Evolutionary conservation across 2,113 vertebrate species (phyloP).

Genomic region (Oryzias melastigma): DNA sequence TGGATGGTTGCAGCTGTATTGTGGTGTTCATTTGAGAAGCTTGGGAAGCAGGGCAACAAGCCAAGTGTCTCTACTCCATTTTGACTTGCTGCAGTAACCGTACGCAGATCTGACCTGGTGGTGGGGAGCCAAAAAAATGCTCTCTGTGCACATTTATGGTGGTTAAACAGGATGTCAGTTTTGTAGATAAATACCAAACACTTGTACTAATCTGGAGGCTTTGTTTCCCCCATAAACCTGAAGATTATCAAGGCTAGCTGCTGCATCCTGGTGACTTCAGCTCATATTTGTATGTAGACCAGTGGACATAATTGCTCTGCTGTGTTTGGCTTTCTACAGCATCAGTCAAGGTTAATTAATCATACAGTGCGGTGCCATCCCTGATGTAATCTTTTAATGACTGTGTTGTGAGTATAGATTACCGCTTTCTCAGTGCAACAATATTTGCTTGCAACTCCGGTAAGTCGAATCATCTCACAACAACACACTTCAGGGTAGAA

Average conservation of each 20-base stretch:
- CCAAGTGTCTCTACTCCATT: conserved; percentile 25
- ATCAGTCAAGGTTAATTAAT: conserved; percentile 74
- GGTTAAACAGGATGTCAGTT: conserved; percentile 23
- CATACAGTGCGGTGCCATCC: conserved; percentile 56
- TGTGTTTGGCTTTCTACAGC: conserved; percentile 53
- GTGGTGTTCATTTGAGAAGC: conserved; percentile 40
- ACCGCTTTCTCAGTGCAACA: conserved; percentile 40
- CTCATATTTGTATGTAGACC: conserved; percentile 35
- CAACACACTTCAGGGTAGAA: conserved; percentile 27
- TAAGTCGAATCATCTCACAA: conserved; percentile 23
- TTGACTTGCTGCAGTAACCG: conserved; percentile 53
- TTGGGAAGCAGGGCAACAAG: conserved; percentile 34
- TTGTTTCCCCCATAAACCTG: conserved; percentile 33
- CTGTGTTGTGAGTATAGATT: conserved; percentile 45
- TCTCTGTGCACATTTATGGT: conserved; percentile 16
- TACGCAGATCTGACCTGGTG: conserved; percentile 52
- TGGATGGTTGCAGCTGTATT: conserved; percentile 41
- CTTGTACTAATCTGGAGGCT: conserved; percentile 22
- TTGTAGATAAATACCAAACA: conserved; percentile 16
- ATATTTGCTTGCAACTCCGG: conserved; percentile 30
- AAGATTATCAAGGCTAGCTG: conserved; percentile 20
- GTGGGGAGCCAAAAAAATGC: conserved; percentile 38
- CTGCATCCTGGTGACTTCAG: conserved; percentile 14
- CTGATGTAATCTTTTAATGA: conserved; percentile 69
- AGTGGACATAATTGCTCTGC: conserved; percentile 38